Percentiles rank a stretch among this genome's conserved stretches.
Conservation (phyloP, 2,113 vertebrate species). For the Numenius arquata region DNA sequence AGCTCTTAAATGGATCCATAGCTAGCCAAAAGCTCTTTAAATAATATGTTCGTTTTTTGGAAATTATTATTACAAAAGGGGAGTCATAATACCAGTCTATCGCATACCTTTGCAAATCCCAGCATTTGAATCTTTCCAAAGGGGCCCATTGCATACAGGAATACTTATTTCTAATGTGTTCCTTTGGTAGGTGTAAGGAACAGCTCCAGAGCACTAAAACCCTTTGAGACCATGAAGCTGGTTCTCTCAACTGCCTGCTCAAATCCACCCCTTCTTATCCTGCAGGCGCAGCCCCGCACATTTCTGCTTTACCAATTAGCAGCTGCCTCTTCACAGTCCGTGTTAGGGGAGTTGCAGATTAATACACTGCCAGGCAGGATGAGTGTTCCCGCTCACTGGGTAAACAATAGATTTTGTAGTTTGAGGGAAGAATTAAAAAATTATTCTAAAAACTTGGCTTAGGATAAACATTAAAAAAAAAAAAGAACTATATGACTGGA, state of each 20-base stretch:
- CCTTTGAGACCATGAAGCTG: neutral
- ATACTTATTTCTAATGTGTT: neutral
- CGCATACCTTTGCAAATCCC: neutral
- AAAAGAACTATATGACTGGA: fast-evolving
- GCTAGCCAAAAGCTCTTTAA: neutral
- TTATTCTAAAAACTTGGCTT: neutral
- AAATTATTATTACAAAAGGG: neutral
- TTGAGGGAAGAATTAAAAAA: neutral
- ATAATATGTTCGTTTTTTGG: neutral
- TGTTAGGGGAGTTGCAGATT: neutral
- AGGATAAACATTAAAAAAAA: neutral
- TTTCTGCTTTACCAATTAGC: neutral
- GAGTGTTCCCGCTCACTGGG: neutral
- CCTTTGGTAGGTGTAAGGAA: neutral
- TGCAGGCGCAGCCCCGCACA: neutral
- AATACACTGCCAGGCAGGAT: neutral
- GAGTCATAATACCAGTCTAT: neutral
- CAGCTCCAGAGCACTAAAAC: neutral
- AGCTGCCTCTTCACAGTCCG: neutral
- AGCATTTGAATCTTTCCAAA: neutral
- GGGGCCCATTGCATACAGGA: neutral
- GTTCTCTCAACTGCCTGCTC: neutral
- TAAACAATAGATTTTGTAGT: neutral
- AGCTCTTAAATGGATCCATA: neutral
- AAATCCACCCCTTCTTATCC: neutral